These are phyloP conservation scores for Hemibagrus wyckioides DNA, from an alignment of 2,113 vertebrate genomes.

Conservation along the genomic window DNA sequence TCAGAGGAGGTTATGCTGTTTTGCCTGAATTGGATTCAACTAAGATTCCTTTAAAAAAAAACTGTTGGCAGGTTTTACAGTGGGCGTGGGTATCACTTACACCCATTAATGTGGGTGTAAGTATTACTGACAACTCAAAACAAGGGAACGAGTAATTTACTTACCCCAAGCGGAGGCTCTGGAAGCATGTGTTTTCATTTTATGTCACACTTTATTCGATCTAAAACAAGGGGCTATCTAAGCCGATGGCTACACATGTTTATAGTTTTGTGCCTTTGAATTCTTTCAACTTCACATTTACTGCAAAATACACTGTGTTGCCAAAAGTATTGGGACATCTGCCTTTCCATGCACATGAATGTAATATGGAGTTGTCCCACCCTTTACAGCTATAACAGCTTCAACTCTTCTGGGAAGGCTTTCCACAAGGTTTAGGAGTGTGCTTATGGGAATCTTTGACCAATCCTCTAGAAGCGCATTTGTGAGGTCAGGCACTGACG, in stretches of 20 bases:
- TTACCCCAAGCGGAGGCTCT: not conserved
- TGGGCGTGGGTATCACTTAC: conserved; percentile 7
- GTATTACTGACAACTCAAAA: not conserved
- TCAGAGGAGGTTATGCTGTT: not conserved
- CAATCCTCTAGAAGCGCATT: no score
- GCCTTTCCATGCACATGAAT: no score
- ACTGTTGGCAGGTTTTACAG: not conserved
- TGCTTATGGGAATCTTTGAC: no score
- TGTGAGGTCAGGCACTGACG: no score
- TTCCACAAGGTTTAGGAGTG: no score
- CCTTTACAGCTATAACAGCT: no score
- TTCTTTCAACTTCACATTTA: not conserved
- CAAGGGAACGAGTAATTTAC: not conserved
- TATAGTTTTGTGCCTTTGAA: not conserved
- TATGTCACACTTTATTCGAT: not conserved
- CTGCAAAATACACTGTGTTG: no score
- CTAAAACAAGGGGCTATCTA: not conserved
- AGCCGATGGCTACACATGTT: not conserved
- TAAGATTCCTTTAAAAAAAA: not conserved
- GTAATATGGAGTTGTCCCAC: no score
- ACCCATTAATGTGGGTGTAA: not conserved
- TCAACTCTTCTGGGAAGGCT: no score
- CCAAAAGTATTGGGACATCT: no score
- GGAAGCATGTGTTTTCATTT: conserved; percentile 1
- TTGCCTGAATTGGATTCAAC: not conserved